Conservation (phyloP, 1,140 invertebrate species). For the Drosophila prosaltans region DNA sequence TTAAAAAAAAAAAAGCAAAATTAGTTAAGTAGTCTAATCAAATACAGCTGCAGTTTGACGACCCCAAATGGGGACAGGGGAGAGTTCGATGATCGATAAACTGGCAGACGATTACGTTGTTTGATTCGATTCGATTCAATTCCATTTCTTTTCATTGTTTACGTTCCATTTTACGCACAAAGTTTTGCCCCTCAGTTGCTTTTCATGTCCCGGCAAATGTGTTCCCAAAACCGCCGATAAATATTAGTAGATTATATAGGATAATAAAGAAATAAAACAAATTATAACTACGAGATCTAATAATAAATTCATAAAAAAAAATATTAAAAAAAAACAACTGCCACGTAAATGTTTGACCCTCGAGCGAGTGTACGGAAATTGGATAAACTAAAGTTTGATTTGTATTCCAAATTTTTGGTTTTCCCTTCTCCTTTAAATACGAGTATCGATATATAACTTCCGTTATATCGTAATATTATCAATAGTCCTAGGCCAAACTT, state of each 20-base stretch:
- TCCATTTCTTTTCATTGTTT: neutral
- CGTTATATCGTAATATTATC: neutral
- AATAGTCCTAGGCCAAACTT: neutral
- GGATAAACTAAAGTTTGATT: constrained; percentile 19
- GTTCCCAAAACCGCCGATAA: constrained; percentile 79
- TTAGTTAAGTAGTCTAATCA: constrained; percentile 71
- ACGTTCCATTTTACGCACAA: constrained; percentile 56
- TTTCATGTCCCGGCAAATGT: constrained; percentile 65
- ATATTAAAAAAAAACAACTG: constrained; percentile 58
- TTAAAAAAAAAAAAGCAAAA: constrained; percentile 23
- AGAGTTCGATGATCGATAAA: constrained; percentile 36
- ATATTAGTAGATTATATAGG: constrained; percentile 78
- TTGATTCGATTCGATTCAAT: neutral
- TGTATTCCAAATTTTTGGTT: neutral
- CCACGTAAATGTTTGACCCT: constrained; percentile 76
- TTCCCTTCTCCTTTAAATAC: neutral
- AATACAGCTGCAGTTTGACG: constrained; percentile 51
- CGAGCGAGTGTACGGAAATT: constrained; percentile 52
- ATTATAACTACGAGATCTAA: constrained; percentile 39
- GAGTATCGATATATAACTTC: neutral
- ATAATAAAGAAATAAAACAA: constrained; percentile 57
- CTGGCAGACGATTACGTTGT: neutral
- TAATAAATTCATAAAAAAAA: constrained; percentile 39
- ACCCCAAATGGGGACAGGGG: constrained; percentile 6
- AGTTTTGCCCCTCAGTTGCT: constrained; percentile 34